phyloP scores from a whole-genome alignment of 1,140 invertebrate species.

The Hirudo medicinalis region DNA sequence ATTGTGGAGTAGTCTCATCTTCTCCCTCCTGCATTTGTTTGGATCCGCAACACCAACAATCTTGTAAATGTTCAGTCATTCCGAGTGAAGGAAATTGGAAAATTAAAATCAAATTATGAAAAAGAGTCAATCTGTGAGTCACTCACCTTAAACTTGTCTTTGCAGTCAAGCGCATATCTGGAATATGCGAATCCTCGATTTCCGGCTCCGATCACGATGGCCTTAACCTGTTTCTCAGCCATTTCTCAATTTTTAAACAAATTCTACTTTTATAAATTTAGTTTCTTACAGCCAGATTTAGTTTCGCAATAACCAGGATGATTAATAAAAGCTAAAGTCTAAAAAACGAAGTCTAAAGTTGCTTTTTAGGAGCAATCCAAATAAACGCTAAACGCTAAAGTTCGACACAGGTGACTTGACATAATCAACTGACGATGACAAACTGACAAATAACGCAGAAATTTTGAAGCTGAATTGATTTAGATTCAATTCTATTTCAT shows the following conservation, averaged over 20 bases:
- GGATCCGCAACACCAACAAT: constrained; percentile 7
- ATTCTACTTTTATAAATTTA: no score
- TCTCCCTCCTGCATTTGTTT: not conserved
- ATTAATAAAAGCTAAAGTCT: no score
- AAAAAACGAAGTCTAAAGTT: no score
- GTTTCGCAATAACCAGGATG: no score
- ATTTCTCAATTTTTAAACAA: not conserved
- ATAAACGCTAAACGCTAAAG: no score
- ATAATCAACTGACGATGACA: no score
- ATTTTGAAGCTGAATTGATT: no score
- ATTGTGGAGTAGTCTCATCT: not conserved
- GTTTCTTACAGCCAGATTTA: no score
- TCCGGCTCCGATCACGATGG: constrained; percentile 33
- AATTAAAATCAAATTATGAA: not conserved
- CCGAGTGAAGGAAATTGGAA: not conserved
- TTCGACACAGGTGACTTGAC: no score
- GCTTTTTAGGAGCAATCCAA: no score
- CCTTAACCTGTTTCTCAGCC: constrained; percentile 23
- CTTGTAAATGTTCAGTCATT: not conserved
- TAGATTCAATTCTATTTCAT: no score
- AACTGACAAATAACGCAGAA: no score
- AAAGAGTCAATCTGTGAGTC: not conserved
- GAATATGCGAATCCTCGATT: constrained; percentile 39
- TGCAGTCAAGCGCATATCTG: constrained; percentile 27
- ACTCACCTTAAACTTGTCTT: constrained; percentile 29